A percentile compares a stretch with the other conserved stretches of the same genome.
Evolutionary conservation across 1,140 invertebrate genomes (phyloP).

Genomic region (Heliconius nattereri): DNA sequence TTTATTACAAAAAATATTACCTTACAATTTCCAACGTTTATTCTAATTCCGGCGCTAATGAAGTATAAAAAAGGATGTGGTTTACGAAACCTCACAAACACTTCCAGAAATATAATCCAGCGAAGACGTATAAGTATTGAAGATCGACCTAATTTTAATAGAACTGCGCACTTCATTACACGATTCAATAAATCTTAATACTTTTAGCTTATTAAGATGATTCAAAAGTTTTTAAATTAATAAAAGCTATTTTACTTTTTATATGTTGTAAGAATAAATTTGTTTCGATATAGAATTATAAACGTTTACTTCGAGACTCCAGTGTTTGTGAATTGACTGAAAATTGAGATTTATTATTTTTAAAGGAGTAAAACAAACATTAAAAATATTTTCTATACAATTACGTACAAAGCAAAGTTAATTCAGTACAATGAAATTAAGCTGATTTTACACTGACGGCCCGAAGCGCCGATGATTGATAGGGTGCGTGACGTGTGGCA

Average conservation of each 20-base stretch:
- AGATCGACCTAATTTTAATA: neutral
- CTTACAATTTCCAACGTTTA: neutral
- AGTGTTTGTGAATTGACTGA: too few species aligned
- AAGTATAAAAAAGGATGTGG: slow-evolving; percentile 35
- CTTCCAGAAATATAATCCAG: slow-evolving; percentile 30
- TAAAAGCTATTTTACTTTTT: neutral
- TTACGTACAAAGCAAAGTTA: slow-evolving; percentile 47
- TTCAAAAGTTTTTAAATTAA: neutral
- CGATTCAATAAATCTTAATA: neutral
- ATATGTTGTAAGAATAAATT: too few species aligned
- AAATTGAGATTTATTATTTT: too few species aligned
- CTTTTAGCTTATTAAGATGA: neutral
- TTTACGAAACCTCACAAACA: slow-evolving; percentile 22
- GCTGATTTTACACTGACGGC: slow-evolving; percentile 57
- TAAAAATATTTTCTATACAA: neutral
- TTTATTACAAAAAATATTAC: neutral
- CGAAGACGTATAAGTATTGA: slow-evolving; percentile 23
- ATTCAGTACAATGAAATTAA: slow-evolving; percentile 54
- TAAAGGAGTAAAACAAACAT: too few species aligned
- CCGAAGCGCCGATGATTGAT: slow-evolving; percentile 54
- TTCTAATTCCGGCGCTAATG: neutral
- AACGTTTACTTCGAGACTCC: too few species aligned
- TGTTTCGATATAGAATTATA: neutral
- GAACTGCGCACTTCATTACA: neutral
- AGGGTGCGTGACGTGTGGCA: slow-evolving; percentile 43